Evolutionary conservation across 2,113 vertebrate genomes (phyloP).

Genomic region (Crotalus viridis): DNA sequence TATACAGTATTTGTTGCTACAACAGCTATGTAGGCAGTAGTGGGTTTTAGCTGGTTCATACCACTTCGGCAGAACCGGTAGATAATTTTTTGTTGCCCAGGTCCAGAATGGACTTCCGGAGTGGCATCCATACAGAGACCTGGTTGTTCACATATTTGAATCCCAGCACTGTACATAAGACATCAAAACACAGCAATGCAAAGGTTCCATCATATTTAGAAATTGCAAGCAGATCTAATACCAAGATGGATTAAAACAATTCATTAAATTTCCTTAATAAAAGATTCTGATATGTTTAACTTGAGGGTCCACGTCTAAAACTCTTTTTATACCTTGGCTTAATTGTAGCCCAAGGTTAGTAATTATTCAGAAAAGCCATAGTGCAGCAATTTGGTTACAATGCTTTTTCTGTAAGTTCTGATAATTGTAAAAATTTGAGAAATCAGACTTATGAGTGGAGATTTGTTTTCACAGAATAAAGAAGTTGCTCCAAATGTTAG

Average conservation of each 20-base stretch:
- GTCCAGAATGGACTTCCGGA: no score
- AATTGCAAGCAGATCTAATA: neutral
- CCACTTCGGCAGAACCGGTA: no score
- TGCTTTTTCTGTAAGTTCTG: neutral
- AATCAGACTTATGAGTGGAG: neutral
- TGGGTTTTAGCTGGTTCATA: no score
- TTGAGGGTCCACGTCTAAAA: neutral
- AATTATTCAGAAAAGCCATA: neutral
- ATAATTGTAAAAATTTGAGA: neutral
- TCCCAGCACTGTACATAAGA: neutral
- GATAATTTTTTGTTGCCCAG: no score
- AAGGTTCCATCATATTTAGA: neutral
- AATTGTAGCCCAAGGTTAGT: neutral
- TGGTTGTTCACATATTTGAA: no score
- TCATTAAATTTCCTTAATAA: neutral
- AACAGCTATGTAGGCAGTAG: neutral
- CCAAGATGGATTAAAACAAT: neutral
- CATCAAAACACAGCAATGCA: neutral
- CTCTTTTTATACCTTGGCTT: neutral
- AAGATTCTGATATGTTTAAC: neutral
- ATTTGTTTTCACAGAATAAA: neutral
- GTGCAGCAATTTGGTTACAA: neutral
- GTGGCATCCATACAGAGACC: no score
- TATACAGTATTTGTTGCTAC: neutral
- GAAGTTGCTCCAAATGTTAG: neutral